Conservation (phyloP, 2,797 vertebrate genomes). For the Lycodopsis pacificus region DNA sequence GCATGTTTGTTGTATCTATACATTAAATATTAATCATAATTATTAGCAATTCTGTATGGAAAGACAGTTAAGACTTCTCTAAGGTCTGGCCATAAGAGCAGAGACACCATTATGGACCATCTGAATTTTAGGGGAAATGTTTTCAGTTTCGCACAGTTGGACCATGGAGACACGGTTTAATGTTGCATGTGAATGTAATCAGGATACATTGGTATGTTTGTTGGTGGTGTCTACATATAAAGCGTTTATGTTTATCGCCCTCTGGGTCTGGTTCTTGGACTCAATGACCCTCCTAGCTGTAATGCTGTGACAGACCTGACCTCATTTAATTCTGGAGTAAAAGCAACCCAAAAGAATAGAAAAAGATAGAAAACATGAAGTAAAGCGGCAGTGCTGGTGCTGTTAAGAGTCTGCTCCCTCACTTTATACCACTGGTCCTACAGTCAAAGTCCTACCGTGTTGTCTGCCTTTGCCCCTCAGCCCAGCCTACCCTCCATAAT, state of each 20-base stretch:
- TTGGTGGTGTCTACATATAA: neutral
- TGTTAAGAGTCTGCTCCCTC: slow-evolving; percentile 14
- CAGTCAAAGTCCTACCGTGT: slow-evolving; percentile 38
- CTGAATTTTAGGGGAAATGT: neutral
- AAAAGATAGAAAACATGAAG: slow-evolving; percentile 13
- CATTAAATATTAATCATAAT: neutral
- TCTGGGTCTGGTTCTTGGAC: neutral
- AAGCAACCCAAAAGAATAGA: neutral
- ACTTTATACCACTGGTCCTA: slow-evolving; percentile 24
- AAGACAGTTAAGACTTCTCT: neutral
- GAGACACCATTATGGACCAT: neutral
- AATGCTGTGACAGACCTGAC: slow-evolving; percentile 7
- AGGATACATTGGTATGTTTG: neutral
- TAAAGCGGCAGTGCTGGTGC: slow-evolving; percentile 13
- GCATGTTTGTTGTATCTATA: neutral
- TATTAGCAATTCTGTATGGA: too few relatives aligned
- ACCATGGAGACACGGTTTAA: neutral
- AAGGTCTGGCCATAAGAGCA: neutral
- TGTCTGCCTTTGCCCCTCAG: slow-evolving; percentile 42
- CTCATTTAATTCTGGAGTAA: slow-evolving; percentile 9
- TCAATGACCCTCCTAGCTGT: neutral
- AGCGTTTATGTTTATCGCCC: slow-evolving; percentile 14
- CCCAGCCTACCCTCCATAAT: slow-evolving; percentile 45
- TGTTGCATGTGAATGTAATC: neutral
- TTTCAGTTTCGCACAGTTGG: neutral